Percentiles rank a stretch among this genome's conserved stretches.
Evolutionary conservation across 2,888 invertebrate genomes (phyloP).

Genomic region (Amaurobius ferox): DNA sequence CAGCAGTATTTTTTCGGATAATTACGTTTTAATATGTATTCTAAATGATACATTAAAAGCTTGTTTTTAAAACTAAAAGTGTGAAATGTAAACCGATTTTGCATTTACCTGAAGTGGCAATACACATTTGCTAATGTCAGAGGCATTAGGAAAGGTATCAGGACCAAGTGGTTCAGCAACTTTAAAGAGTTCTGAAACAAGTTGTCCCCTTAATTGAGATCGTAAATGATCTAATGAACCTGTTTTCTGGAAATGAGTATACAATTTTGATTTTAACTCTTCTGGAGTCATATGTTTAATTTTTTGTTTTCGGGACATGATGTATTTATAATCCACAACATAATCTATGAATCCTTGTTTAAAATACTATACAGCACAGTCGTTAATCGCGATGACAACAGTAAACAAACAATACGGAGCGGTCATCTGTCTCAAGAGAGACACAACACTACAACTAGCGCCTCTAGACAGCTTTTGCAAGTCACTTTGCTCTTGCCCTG

Average conservation of each 20-base stretch:
- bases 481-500: too few relatives aligned
- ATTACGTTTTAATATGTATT: too few relatives aligned
- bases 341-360: too few relatives aligned
- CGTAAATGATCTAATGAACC: slow-evolving; percentile 49
- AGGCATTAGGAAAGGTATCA: neutral
- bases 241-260: slow-evolving; percentile 51
- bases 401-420: too few relatives aligned
- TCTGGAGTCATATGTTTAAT: slow-evolving; percentile 35
- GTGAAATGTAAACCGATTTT: neutral
- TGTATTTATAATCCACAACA: neutral
- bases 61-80: neutral
- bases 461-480: too few relatives aligned
- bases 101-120: slow-evolving; percentile 47
- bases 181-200: slow-evolving; percentile 53
- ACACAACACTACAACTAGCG: too few relatives aligned
- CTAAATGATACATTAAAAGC: too few relatives aligned
- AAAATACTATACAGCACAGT: too few relatives aligned
- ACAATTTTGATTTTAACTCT: slow-evolving; percentile 53
- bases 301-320: slow-evolving; percentile 35
- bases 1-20: too few relatives aligned
- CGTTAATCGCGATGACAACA: too few relatives aligned
- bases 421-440: too few relatives aligned
- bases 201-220: slow-evolving; percentile 41
- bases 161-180: neutral
- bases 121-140: slow-evolving; percentile 29